These are phyloP conservation scores for Eunapius fragilis DNA, from an alignment of 37 sponge, comb jelly and placozoan genomes.

Conservation along the genomic window DNA sequence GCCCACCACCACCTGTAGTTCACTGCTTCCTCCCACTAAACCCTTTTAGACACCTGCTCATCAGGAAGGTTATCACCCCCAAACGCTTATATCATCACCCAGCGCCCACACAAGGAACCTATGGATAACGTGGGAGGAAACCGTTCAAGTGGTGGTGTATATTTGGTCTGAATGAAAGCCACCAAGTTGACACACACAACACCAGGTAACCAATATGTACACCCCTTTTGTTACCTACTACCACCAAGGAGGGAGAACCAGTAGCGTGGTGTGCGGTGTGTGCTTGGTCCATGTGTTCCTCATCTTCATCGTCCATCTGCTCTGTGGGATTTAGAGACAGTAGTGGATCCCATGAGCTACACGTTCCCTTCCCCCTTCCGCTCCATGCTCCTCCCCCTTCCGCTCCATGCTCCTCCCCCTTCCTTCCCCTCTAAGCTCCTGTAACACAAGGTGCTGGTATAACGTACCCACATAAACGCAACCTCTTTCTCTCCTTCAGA, in stretches of 20 bases:
- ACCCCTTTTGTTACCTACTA: not conserved
- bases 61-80: no score
- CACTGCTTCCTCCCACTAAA: no score
- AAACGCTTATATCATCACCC: slow-evolving; percentile 11
- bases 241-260: slow-evolving; percentile 12
- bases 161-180: not conserved
- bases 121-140: not conserved
- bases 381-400: not conserved
- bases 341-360: not conserved
- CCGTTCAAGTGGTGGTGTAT: not conserved
- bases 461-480: not conserved
- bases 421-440: not conserved
- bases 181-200: not conserved
- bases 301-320: slow-evolving; percentile 33
- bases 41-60: not conserved
- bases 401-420: not conserved
- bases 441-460: not conserved
- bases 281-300: slow-evolving; percentile 50
- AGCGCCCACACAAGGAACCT: slow-evolving; percentile 22
- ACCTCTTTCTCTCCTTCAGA: not conserved
- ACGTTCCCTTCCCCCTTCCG: no score
- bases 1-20: slow-evolving; percentile 1
- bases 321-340: slow-evolving; percentile 11
- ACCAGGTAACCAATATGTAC: not conserved
- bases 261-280: not conserved